These are phyloP conservation scores for Dasyornis broadbenti DNA, from an alignment of 2,113 vertebrate genomes.

Conservation along the genomic window DNA sequence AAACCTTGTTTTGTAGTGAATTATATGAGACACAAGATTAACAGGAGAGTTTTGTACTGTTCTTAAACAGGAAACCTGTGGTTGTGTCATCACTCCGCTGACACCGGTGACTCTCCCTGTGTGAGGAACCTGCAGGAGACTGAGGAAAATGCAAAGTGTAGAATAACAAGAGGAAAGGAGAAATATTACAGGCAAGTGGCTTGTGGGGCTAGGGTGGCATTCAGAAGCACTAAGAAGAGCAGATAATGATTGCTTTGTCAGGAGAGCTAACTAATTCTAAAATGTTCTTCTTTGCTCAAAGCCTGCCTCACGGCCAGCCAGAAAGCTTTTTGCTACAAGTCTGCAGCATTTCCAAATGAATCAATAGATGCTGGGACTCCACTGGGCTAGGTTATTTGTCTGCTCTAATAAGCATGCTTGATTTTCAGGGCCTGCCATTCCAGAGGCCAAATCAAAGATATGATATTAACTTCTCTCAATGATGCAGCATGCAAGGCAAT, in stretches of 20 bases:
- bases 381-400: background rate
- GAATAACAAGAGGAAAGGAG: background rate
- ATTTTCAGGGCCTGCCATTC: slow-evolving; percentile 63
- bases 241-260: background rate
- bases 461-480: slow-evolving; percentile 62
- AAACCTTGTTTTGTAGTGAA: slow-evolving; percentile 37
- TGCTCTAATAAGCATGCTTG: slow-evolving; percentile 61
- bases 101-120: background rate
- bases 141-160: background rate
- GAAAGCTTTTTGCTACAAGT: slow-evolving; percentile 33
- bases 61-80: background rate
- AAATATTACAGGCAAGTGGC: background rate
- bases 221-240: background rate
- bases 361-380: slow-evolving; percentile 27
- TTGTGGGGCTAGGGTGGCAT: background rate
- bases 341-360: slow-evolving; percentile 69
- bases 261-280: background rate
- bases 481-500: slow-evolving; percentile 57
- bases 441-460: slow-evolving; percentile 63
- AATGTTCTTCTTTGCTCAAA: background rate
- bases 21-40: slow-evolving; percentile 18
- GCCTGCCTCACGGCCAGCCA: slow-evolving; percentile 53
- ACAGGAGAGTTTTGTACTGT: background rate
- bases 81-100: background rate
- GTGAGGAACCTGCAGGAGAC: background rate